Evolutionary conservation across 2,797 vertebrate species (phyloP), one percentile per base, ranked within the genome.

Genomic region (Notolepis coatsorum): DNA sequence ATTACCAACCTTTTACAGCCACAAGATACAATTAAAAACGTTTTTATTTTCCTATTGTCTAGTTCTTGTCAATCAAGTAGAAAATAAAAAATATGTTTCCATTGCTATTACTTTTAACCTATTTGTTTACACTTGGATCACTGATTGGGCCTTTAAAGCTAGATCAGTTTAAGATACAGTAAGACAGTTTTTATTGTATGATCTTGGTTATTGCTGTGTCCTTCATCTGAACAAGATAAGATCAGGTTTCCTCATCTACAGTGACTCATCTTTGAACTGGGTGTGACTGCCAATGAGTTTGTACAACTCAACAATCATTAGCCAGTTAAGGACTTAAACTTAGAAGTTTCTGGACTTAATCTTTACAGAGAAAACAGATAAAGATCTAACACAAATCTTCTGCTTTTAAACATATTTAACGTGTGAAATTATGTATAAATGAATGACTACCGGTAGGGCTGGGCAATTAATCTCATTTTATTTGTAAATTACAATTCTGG

Each of bases 191-290:
- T 38, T 9, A n/a, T 27, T 15, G 12, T 47, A 4, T 59, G 13
- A 39, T 53, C n/a, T 8, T 2, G 13, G 13, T 6, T 27, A 18
- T 28, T 17, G 8, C 12, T 62, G 13, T 41, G 12, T 0, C 51
- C 15, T 71, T 75, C 4, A 62, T 4, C 27, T 56, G 3, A 2
- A 0, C 25, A 10, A 46, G 31, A 49, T 72, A 20, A 66, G 46
- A 68, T 7, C 3, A 2, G 3, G 13, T 53, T 0, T 25, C 33
- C 2, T 28, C 7, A 35, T 8, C 1, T 30, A 71, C 7, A 31
- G 3, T 59, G 31, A 17, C 17, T 66, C 25, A 77, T 72, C 77
- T 71, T 82, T 81, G 75, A 72, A 69, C 74, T 3, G 48, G 47
- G 24, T 30, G 35, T 46, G 42, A 60, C 15, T 18, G 4, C 0